phyloP scores from a whole-genome alignment of 1,140 invertebrate species.

The Trichogramma pretiosum region DNA sequence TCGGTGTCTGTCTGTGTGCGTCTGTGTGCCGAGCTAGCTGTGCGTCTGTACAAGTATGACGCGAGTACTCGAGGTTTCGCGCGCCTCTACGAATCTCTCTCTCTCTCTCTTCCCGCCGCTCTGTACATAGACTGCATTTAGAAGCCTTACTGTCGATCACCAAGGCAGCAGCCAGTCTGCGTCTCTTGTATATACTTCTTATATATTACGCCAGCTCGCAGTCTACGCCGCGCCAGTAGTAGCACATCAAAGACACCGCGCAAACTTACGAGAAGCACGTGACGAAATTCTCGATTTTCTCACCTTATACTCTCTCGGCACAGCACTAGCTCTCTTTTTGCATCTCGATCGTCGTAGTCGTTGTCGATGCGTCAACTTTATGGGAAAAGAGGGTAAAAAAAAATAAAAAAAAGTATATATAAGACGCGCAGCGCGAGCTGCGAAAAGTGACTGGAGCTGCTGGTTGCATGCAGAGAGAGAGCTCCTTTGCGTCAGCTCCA shows the following conservation, averaged over 20 bases:
- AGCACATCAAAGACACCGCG: too few species aligned
- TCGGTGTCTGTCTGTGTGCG: too few species aligned
- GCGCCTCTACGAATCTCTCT: too few species aligned
- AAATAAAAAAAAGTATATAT: too few species aligned
- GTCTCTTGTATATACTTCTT: slow-evolving; percentile 26
- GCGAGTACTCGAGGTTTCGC: slow-evolving; percentile 23
- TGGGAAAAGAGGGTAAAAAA: too few species aligned
- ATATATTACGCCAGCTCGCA: too few species aligned
- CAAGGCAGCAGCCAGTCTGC: neutral
- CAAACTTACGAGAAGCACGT: slow-evolving; percentile 34
- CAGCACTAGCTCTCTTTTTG: neutral
- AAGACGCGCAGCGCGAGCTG: neutral
- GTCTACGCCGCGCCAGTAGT: too few species aligned
- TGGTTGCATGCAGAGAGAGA: neutral
- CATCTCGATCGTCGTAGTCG: neutral
- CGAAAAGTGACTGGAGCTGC: too few species aligned
- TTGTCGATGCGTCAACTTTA: neutral
- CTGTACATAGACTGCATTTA: neutral
- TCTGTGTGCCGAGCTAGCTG: too few species aligned
- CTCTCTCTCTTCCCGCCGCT: too few species aligned
- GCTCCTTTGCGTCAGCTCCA: neutral
- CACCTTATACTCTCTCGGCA: slow-evolving; percentile 5
- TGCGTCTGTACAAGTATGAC: too few species aligned
- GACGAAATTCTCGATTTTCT: slow-evolving; percentile 32
- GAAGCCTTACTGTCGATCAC: too few species aligned